Conservation (phyloP, 1,140 invertebrate genomes). For the Scaptomyza hsui region DNA sequence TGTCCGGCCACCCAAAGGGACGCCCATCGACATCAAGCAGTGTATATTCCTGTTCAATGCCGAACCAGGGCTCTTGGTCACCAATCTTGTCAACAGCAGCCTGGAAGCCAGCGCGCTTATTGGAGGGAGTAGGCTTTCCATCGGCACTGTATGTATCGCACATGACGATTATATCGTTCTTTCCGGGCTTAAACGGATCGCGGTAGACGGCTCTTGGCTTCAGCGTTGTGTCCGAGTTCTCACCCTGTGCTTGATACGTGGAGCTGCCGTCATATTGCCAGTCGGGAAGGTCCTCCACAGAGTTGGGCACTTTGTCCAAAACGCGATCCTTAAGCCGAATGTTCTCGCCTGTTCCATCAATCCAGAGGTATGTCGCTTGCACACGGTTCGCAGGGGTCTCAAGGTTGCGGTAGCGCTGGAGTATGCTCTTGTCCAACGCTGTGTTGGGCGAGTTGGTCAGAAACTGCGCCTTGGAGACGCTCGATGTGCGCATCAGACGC, state of each 20-base stretch:
- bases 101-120: conserved; percentile 71
- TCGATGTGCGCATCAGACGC: conserved; percentile 51
- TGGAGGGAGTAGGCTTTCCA: conserved; percentile 85
- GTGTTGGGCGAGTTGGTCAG: conserved; percentile 88
- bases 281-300: conserved; percentile 90
- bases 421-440: conserved; percentile 89
- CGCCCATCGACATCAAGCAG: conserved; percentile 93
- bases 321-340: conserved; percentile 94
- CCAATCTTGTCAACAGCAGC: conserved; percentile 67
- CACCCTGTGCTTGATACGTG: conserved; percentile 90
- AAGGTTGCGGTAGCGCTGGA: conserved; percentile 89
- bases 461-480: conserved; percentile 50
- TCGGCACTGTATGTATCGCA: conserved; percentile 91
- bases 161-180: conserved; percentile 92
- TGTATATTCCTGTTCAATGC: conserved; percentile 96
- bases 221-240: conserved; percentile 93
- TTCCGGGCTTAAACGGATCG: conserved; percentile 93
- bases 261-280: conserved; percentile 98
- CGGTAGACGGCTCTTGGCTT: conserved; percentile 93
- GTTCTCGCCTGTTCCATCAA: conserved; percentile 95
- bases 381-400: conserved; percentile 89
- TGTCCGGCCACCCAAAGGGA: conserved; percentile 96
- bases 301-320: conserved; percentile 89
- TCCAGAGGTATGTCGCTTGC: conserved; percentile 96
- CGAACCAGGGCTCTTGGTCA: conserved; percentile 94